These are phyloP conservation scores for Thalpophila matura DNA, from an alignment of 2,888 invertebrate genomes.

Conservation along the genomic window DNA sequence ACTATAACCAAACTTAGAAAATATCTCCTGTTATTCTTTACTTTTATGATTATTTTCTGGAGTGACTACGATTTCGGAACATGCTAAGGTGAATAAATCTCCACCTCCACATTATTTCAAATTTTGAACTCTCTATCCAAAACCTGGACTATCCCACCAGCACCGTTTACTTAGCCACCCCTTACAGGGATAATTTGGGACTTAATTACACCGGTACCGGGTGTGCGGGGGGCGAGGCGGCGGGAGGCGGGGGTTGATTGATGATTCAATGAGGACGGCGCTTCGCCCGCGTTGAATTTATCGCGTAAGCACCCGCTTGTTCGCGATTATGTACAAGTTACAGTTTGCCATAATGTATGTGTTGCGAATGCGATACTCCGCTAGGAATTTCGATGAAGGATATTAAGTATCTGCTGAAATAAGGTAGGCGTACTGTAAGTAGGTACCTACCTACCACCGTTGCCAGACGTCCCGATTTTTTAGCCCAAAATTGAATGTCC, in stretches of 20 bases:
- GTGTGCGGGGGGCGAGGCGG: conserved; percentile 39
- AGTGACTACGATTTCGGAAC: too few species aligned
- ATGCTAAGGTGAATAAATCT: too few species aligned
- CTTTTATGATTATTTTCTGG: too few species aligned
- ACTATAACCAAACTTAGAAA: too few species aligned
- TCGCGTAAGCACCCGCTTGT: conserved; percentile 63
- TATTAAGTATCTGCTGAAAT: not conserved
- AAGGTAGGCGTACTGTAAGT: too few species aligned
- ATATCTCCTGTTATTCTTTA: too few species aligned
- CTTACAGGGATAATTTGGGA: conserved; percentile 71
- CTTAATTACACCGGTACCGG: conserved; percentile 73
- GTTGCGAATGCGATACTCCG: conserved; percentile 27
- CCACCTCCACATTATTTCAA: too few species aligned
- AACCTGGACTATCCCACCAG: conserved; percentile 25
- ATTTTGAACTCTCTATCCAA: not conserved
- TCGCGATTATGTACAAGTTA: conserved; percentile 57
- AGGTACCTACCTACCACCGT: not conserved
- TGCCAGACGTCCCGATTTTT: too few species aligned
- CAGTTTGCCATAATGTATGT: conserved; percentile 44
- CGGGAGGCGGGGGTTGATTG: conserved; percentile 69
- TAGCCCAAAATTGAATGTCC: too few species aligned
- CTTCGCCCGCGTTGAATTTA: conserved; percentile 65
- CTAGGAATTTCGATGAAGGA: conserved; percentile 37
- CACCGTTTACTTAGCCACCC: conserved; percentile 52
- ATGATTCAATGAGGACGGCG: conserved; percentile 72